Base-by-base conservation (phyloP, 2,113 vertebrate genomes). In the Delphinapterus leucas region DNA sequence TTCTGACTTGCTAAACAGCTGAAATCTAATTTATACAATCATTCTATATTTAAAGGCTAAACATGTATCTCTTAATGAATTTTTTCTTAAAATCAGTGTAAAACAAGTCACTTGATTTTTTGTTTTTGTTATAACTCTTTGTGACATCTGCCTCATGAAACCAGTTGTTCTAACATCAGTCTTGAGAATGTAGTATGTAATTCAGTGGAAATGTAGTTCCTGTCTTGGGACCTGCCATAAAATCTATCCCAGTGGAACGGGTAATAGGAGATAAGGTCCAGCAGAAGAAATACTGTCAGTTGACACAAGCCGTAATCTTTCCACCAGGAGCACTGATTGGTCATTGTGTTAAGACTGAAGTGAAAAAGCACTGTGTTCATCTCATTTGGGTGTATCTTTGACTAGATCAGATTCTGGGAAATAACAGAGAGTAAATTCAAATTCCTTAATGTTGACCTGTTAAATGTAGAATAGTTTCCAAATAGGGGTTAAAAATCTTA, bases 1-100 rank as follows among this genome's bases (percentile, higher is more conserved):
- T 94, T 97, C 92, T 90, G 96, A 97, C 97, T 90, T 95, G 92
- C 79, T 71, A 36, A 61, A 68, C 95, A 88, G 17, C 41, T 28
- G 15, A 97, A 94, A 83, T 95, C 61, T 83, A 55, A 88, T 96
- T 95, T 86, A 60, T 88, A 93, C 4, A 36, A 61, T 95, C 67
- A 65, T 96, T 84, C n/a, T 91, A 15, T 80, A 90, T 74, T 96
- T 98, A 91, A 58, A 85, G 63, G 44, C 93, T 84, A 70, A 96
- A 83, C 38, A 73, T 49, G 79, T 71, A 15, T 6, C 84, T 97
- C 93, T 95, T 85, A 93, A 63, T 97, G 87, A 96, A 80, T 1
- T 21, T 79, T 73, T 95, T 90, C 38, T 31, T 94, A 77, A 97
- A 95, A 96, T 97, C 88, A 61, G 17, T 83, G 63, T 84, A 95